Evolutionary conservation across 2,797 vertebrate genomes (phyloP).

Genomic region (Crypturellus tataupa): DNA sequence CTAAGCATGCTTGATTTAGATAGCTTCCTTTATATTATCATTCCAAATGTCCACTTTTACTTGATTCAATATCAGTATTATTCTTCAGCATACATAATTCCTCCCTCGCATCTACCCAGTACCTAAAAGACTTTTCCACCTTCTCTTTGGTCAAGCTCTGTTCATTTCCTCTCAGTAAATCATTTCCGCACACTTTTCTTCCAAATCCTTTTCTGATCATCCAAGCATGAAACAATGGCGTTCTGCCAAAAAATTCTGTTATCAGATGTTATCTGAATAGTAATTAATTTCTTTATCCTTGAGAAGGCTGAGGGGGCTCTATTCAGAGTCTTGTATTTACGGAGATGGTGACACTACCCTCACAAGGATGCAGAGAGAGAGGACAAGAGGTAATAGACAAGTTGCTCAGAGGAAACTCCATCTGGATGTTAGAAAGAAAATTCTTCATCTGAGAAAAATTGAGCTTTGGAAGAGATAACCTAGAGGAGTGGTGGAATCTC

Average conservation of each 20-base stretch:
- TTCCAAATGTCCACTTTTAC: neutral
- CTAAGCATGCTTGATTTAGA: neutral
- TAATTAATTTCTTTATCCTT: neutral
- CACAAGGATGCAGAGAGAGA: neutral
- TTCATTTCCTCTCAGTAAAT: neutral
- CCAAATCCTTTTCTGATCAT: neutral
- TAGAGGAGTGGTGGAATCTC: neutral
- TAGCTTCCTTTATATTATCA: neutral
- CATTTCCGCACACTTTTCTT: neutral
- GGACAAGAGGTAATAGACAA: neutral
- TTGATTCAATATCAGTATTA: neutral
- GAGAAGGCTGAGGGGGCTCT: neutral
- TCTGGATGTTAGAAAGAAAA: neutral
- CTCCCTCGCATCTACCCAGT: neutral
- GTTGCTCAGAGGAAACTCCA: neutral
- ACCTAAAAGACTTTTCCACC: neutral
- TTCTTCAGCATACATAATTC: neutral
- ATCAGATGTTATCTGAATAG: neutral
- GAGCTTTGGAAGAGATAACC: neutral
- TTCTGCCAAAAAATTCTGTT: neutral
- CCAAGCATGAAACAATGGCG: neutral
- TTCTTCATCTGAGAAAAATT: neutral
- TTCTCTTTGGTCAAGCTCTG: neutral
- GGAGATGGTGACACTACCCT: neutral
- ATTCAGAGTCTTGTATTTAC: neutral